Base-by-base conservation (phyloP, 2,888 invertebrate species). In the Oeneis ivallda region DNA sequence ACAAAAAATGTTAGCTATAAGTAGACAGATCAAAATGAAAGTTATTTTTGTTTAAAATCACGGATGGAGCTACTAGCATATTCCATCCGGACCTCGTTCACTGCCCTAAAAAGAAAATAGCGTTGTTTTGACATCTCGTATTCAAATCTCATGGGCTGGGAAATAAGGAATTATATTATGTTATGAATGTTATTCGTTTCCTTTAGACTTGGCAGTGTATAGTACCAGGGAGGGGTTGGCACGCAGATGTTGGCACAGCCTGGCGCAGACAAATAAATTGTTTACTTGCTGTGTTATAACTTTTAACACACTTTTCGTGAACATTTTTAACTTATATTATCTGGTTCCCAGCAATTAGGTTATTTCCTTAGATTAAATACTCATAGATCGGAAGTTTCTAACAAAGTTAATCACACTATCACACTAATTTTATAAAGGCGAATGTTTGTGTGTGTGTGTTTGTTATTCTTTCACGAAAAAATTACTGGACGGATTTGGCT, bases 141-240 rank as follows among this genome's bases (percentile, higher is more conserved):
- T 58, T 58, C 34, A 58, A 58, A 58, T 58, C 45, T 34, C 58
- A 58, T 58, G 58, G 47, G 17, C 15, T 58, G 32, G 34, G 32
- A 32, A 57, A 43, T 26, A 43, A 57, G 57, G 43, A 43, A 57
- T 43, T 43, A 58, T 19, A 17, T 43, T 7, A 26, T 11, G 45
- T 43, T 45, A 58, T 45, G 45, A 47, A 58, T 58, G 58, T 45
- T 47, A 56, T 41, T 41, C 5, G 43, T 45, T 58, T 58, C 45
- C 43, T 32, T 32, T 11, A 26, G 54, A 43, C 37, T 64, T 15
- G n/a, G 50, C 13, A 65, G 53, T 13, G 37, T 26, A 5, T 39
- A 47, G 72, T 74, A 68, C 72, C 75, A 74, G 71, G 67, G 19
- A 13, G 67, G 64, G 75, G 65, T 69, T 77, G 76, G 77, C 70